A percentile compares a stretch with the other conserved stretches of the same genome.
These are phyloP conservation scores for Leucoraja ocellata DNA, from an alignment of 2,797 vertebrate species.

Conservation along the genomic window DNA sequence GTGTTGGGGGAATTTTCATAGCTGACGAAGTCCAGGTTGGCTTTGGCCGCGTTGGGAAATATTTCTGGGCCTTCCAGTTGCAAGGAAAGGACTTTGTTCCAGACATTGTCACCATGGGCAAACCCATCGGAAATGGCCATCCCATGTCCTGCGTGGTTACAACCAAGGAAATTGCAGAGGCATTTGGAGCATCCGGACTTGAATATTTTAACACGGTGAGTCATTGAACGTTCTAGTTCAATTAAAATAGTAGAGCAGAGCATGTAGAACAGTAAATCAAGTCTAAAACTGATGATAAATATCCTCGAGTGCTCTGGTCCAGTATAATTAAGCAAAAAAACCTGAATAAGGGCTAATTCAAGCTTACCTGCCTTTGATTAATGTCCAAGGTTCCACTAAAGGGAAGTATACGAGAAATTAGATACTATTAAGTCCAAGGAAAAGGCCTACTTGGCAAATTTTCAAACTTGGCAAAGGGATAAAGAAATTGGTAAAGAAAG, in stretches of 20 bases:
- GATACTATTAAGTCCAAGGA: too few species aligned
- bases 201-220: conserved; percentile 96
- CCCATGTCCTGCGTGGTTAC: conserved; percentile 94
- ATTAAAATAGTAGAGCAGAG: neutral
- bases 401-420: neutral
- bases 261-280: too few species aligned
- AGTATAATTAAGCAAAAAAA: neutral
- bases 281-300: neutral
- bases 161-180: conserved; percentile 81
- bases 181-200: conserved; percentile 76
- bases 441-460: too few species aligned
- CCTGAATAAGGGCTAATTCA: neutral
- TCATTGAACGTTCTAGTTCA: conserved; percentile 21
- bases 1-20: conserved; percentile 79
- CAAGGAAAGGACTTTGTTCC: conserved; percentile 84
- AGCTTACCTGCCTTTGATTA: neutral
- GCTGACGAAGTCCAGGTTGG: conserved; percentile 96
- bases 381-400: too few species aligned
- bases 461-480: too few species aligned
- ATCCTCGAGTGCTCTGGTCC: neutral
- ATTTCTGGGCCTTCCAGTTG: conserved; percentile 93
- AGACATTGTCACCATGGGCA: conserved; percentile 96
- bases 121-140: conserved; percentile 94
- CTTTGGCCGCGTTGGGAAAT: conserved; percentile 83
- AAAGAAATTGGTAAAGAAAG: too few species aligned